Conservation (phyloP, 1,140 invertebrate species). For the Cataglyphis hispanica region DNA sequence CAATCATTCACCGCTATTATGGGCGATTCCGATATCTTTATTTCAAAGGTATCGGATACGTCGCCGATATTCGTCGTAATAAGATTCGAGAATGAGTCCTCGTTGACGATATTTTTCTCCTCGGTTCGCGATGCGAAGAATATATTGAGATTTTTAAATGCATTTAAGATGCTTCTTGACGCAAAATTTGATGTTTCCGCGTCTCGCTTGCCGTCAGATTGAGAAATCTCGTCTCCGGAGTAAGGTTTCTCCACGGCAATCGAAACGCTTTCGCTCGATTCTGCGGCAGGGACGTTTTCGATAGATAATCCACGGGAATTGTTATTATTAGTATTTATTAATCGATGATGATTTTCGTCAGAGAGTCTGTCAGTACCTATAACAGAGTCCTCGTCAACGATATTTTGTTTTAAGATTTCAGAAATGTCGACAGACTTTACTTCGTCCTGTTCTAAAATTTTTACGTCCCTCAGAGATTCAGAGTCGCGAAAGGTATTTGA, state of each 20-base stretch:
- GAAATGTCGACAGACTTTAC: background rate
- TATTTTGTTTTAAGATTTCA: background rate
- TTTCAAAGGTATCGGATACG: slow-evolving; percentile 76
- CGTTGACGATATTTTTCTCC: background rate
- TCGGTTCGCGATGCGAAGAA: slow-evolving; percentile 18
- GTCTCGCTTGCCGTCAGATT: background rate
- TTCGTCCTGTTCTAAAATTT: background rate
- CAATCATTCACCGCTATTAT: slow-evolving; percentile 73
- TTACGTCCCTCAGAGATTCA: background rate
- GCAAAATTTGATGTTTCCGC: slow-evolving; percentile 19
- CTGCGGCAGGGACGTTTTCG: background rate
- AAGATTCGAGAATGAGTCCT: background rate
- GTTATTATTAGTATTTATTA: background rate
- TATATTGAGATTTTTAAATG: slow-evolving; percentile 51
- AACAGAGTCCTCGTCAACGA: background rate
- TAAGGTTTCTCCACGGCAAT: background rate
- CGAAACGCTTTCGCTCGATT: background rate
- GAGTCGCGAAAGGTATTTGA: background rate
- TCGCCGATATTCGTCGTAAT: slow-evolving; percentile 40
- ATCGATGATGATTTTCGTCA: background rate
- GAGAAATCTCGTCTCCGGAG: background rate
- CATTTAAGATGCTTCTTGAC: slow-evolving; percentile 2
- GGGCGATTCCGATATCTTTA: slow-evolving; percentile 79
- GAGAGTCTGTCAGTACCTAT: background rate
- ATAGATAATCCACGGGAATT: too few relatives aligned